Base-by-base conservation (phyloP, 2,888 invertebrate genomes). In the Brachylomia viminalis region DNA sequence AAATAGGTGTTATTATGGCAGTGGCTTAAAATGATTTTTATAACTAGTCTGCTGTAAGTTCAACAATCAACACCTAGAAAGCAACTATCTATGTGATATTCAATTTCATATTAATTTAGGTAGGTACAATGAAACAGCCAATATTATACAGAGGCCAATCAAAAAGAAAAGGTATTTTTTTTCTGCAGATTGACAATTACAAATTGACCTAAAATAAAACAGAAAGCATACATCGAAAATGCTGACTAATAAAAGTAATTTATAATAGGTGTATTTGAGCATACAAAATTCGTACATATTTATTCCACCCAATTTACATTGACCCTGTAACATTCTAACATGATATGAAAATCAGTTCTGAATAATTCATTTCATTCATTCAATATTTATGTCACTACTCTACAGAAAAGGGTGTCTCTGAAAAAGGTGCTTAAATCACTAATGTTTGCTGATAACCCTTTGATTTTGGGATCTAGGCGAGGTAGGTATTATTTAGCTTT, bases 361-460 rank as follows among this genome's bases (percentile, higher is more conserved):
- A 86, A 87, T 85, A 80, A 85, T 82, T 87, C 79, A 79, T 80
- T 85, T 82, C 71, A 80, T 73, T 74, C 83, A 83, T 86, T 86
- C 84, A 86, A 87, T 87, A 88, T n/a, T n/a, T 88, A 84, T 79
- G 87, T 87, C 88, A 85, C 65, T 47, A 78, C 83, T 79, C 73
- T 70, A 72, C 76, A 81, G 79, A 82, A 86, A 85, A 83, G 82
- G 84, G 80, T 77, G 75, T 45, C 71, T 69, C 30, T 17, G 78
- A 79, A 84, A 83, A 75, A 27, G 61, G 69, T 62, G 61, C 52
- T 77, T 79, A 82, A 75, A 69, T 66, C 65, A 74, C 38, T 62
- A 83, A 69, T 72, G 33, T 27, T n/a, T 64, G 23, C 42, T 59
- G 65, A 61, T 52, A 58, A 74, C 58, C 45, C 38, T 80, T 47